Evolutionary conservation across 2,888 invertebrate genomes (phyloP).

Genomic region (Aromia moschata): DNA sequence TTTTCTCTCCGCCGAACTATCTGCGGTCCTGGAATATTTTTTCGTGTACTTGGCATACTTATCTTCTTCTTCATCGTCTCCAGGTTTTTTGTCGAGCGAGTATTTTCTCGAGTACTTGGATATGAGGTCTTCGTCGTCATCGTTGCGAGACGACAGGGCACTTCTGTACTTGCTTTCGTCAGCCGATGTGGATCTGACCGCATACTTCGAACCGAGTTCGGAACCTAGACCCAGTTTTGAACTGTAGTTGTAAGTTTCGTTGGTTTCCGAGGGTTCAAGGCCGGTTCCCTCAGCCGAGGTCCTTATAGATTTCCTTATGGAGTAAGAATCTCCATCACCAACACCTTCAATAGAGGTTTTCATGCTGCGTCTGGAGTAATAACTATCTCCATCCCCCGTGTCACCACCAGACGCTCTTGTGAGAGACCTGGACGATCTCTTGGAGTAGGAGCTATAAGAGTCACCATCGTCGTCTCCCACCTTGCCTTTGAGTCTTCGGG

Average conservation of each 20-base stretch:
- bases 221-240: constrained; percentile 43
- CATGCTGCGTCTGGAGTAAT: constrained; percentile 49
- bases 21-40: constrained; percentile 51
- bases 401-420: constrained; percentile 35
- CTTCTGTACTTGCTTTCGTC: constrained; percentile 46
- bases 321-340: constrained; percentile 53
- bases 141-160: constrained; percentile 37
- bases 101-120: constrained; percentile 45
- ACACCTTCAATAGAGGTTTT: constrained; percentile 47
- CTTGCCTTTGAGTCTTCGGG: constrained; percentile 38
- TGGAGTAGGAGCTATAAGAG: constrained; percentile 42
- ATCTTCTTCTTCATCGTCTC: constrained; percentile 56
- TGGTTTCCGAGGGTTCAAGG: constrained; percentile 46
- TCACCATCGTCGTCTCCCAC: constrained; percentile 36
- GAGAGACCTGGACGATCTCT: constrained; percentile 41
- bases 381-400: constrained; percentile 45
- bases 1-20: constrained; percentile 39
- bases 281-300: constrained; percentile 49
- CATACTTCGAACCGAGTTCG: constrained; percentile 49
- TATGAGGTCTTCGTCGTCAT: constrained; percentile 48
- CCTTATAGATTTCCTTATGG: constrained; percentile 49
- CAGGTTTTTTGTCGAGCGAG: constrained; percentile 45
- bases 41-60: constrained; percentile 52
- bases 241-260: constrained; percentile 41
- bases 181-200: constrained; percentile 44